Base-by-base conservation (phyloP, 64 coral and sea anemone genomes). In the Dendronephthya gigantea region DNA sequence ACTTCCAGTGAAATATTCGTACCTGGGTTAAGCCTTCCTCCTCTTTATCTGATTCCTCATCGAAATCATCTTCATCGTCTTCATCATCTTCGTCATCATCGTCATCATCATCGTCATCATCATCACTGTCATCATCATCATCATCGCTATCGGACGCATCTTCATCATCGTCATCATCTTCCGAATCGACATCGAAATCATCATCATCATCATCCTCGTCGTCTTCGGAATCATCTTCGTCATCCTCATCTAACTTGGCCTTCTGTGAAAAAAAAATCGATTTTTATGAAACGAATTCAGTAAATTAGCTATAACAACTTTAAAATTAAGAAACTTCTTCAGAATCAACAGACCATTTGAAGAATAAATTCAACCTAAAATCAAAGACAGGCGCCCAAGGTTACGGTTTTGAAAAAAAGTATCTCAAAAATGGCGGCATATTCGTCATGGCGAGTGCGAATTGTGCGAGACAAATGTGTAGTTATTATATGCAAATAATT, bases 111-210 rank as follows among this genome's bases (percentile, higher is more conserved):
- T 30, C 28, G 0, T 34, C 36, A 2, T 34, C 72, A 35, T 79
- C 72, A 79, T 79, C 72, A 79, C 36, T 33, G 2, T 79, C 72
- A 79, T 79, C 72, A 35, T 79, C 72, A 34, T 79, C 72, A 8
- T 79, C 72, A 12, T 79, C 72, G 1, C 29, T 29, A 34, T 79
- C 72, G 8, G 19, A 25, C 5, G 0, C 72, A 15, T 39, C 72
- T 8, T 14, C 12, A 34, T 79, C 72, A 1, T 36, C 30, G 37
- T 79, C 72, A 34, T 34, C 72, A 6, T 79, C 68, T 12, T 74
- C 68, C 32, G 13, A 13, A 27, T 74, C 68, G 30, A 10, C 13
- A 28, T 74, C 68, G 30, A 27, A 11, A 30, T 35, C 72, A 34
- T 33, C 25, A 14, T 79, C 72, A 79, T 9, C n/a, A 31, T 76